A percentile compares a stretch with the other conserved stretches of the same genome.
phyloP scores from a whole-genome alignment of 2,888 invertebrate species.

The Choristoneura rosaceana region DNA sequence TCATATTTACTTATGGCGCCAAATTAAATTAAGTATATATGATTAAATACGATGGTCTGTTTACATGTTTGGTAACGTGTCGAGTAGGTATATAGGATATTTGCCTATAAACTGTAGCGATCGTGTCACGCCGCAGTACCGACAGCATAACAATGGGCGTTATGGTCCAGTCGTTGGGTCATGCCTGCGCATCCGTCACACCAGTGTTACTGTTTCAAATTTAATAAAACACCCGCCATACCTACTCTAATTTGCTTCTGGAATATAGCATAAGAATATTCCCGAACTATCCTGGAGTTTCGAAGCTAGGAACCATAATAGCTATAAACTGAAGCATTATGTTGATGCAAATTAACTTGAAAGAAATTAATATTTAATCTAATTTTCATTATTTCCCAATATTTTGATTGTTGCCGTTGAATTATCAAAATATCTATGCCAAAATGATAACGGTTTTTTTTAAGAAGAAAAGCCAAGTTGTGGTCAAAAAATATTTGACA shows the following conservation, averaged over 20 bases:
- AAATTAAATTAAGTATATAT: no score
- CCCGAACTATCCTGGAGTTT: background rate
- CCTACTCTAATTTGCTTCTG: constrained; percentile 13
- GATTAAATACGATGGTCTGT: background rate
- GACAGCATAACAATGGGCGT: constrained; percentile 58
- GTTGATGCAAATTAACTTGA: background rate
- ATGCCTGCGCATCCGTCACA: constrained; percentile 66
- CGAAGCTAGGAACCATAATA: background rate
- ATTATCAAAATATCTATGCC: background rate
- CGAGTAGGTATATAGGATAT: constrained; percentile 15
- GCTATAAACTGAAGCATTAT: no score
- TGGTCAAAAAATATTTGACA: background rate
- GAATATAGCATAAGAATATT: constrained; percentile 3
- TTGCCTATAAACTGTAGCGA: constrained; percentile 35
- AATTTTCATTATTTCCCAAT: background rate
- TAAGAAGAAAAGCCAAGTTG: background rate
- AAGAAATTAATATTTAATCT: background rate
- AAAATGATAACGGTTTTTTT: background rate
- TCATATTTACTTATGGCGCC: no score
- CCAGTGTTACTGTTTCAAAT: constrained; percentile 45
- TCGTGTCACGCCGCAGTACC: constrained; percentile 21
- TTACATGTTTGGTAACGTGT: constrained; percentile 7
- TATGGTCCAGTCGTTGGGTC: constrained; percentile 65
- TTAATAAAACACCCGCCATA: constrained; percentile 11
- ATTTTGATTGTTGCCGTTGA: background rate